Percentiles rank a stretch among this genome's conserved stretches.
Evolutionary conservation across 2,797 vertebrate genomes (phyloP).

Genomic region (Anguilla obscura): DNA sequence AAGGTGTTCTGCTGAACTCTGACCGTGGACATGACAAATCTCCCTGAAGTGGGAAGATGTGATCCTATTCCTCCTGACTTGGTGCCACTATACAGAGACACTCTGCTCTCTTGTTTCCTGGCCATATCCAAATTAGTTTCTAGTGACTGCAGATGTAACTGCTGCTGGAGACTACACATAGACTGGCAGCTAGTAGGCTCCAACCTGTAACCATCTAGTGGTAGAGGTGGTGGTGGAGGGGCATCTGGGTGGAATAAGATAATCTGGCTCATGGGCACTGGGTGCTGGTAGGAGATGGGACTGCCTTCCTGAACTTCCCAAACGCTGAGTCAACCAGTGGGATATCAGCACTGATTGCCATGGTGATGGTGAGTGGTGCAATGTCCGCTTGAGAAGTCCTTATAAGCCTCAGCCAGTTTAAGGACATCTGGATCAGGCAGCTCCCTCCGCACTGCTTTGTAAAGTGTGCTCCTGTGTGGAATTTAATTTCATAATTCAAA

Average conservation of each 20-base stretch:
- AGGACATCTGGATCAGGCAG: slow-evolving; percentile 28
- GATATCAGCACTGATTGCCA: slow-evolving; percentile 10
- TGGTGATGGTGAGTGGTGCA: slow-evolving; percentile 35
- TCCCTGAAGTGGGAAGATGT: slow-evolving; percentile 27
- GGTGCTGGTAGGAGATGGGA: slow-evolving; percentile 36
- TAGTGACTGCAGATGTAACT: slow-evolving; percentile 30
- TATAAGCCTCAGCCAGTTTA: slow-evolving; percentile 26
- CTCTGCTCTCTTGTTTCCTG: slow-evolving; percentile 25
- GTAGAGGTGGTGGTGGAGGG: slow-evolving; percentile 34
- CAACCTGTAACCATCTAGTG: slow-evolving; percentile 36
- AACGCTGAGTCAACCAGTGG: too few species aligned
- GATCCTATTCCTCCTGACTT: slow-evolving; percentile 15
- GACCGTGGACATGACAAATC: slow-evolving; percentile 15
- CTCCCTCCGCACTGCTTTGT: background rate
- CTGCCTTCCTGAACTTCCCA: slow-evolving; percentile 34
- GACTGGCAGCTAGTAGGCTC: slow-evolving; percentile 28
- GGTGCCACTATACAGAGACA: slow-evolving; percentile 19
- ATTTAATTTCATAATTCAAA: too few species aligned
- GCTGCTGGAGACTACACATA: slow-evolving; percentile 29
- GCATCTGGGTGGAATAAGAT: slow-evolving; percentile 21
- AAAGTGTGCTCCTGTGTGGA: too few species aligned
- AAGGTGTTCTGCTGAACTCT: slow-evolving; percentile 33
- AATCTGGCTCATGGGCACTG: slow-evolving; percentile 26
- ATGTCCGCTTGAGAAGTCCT: slow-evolving; percentile 32
- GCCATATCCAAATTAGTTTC: slow-evolving; percentile 12